Conservation (phyloP, 1,140 invertebrate species). For the Caenorhabditis briggsae region DNA sequence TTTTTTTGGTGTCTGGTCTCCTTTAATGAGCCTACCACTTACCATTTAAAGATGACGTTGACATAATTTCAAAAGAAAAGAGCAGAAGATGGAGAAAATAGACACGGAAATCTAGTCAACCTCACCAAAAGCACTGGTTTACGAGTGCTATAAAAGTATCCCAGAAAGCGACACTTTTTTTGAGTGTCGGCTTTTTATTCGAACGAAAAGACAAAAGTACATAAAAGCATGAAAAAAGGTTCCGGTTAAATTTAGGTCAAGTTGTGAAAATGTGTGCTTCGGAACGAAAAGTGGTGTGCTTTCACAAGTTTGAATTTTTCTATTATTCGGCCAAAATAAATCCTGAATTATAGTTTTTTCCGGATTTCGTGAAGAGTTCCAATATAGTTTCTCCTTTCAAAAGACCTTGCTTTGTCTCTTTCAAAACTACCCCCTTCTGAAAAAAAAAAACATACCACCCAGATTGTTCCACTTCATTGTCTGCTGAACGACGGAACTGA, state of each 20-base stretch:
- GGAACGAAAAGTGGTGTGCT: not conserved
- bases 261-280: not conserved
- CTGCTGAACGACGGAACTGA: constrained; percentile 51
- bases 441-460: constrained; percentile 3
- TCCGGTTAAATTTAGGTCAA: constrained; percentile 15
- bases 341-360: no score
- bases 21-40: not conserved
- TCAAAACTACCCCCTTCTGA: not conserved
- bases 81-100: not conserved
- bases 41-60: constrained; percentile 41
- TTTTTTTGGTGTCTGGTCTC: no score
- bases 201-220: not conserved
- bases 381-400: no score
- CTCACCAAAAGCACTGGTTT: constrained; percentile 5
- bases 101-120: not conserved
- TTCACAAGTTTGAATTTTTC: no score
- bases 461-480: constrained; percentile 46
- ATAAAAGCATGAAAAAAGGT: not conserved
- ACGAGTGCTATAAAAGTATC: constrained; percentile 42
- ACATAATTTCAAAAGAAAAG: not conserved
- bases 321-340: no score
- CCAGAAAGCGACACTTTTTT: constrained; percentile 37
- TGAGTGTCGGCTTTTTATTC: constrained; percentile 16
- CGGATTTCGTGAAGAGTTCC: no score
- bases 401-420: no score